These are phyloP conservation scores for Promerops cafer DNA, from an alignment of 2,113 vertebrate genomes.

Conservation along the genomic window DNA sequence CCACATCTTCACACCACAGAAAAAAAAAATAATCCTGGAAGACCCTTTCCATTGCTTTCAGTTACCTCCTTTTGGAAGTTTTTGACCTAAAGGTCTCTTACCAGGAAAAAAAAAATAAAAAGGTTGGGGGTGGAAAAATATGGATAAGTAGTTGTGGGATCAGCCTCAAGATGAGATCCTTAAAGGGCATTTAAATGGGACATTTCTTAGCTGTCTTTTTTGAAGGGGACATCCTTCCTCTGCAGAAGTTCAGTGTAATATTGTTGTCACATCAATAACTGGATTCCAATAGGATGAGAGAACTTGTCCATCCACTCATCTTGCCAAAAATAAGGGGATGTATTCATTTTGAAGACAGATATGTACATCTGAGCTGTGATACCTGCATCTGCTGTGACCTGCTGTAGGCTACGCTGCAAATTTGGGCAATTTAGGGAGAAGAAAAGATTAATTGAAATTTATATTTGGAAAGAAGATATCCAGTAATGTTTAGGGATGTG, in stretches of 20 bases:
- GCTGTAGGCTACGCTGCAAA: background rate
- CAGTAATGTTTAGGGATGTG: background rate
- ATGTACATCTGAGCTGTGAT: background rate
- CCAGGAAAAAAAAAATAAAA: background rate
- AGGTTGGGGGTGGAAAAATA: accelerated
- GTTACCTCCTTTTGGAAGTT: background rate
- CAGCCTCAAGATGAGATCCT: background rate
- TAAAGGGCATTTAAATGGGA: background rate
- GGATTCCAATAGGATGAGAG: background rate
- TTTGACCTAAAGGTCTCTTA: background rate
- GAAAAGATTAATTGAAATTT: background rate
- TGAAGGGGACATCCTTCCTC: background rate
- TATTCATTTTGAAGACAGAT: background rate
- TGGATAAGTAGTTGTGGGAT: background rate
- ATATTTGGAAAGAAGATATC: background rate
- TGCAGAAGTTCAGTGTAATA: background rate
- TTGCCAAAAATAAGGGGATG: background rate
- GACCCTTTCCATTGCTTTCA: background rate
- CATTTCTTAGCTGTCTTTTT: background rate
- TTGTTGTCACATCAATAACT: background rate
- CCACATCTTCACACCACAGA: too few species aligned
- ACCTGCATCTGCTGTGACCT: background rate
- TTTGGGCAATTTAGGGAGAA: background rate
- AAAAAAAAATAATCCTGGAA: background rate
- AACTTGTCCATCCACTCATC: background rate